Evolutionary conservation across 2,797 vertebrate species (phyloP).

Genomic region (Otus scops): DNA sequence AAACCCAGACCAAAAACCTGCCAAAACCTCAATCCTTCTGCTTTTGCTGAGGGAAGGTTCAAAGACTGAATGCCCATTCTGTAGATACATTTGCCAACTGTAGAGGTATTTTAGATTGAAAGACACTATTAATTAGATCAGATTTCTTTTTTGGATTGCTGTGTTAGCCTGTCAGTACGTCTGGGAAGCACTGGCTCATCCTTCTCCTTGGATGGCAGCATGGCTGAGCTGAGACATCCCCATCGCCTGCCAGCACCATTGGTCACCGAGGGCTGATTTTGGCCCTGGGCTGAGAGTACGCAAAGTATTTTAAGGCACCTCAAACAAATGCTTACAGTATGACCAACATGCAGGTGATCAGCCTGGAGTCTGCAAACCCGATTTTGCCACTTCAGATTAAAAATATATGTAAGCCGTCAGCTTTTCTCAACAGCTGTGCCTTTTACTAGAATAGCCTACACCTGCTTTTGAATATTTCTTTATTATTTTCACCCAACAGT

Average conservation of each 20-base stretch:
- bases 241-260: rapidly evolving
- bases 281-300: neutral
- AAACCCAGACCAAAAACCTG: neutral
- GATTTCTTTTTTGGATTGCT: neutral
- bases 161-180: neutral
- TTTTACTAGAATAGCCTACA: conserved; percentile 39
- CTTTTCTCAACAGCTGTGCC: conserved; percentile 25
- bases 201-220: neutral
- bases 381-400: neutral
- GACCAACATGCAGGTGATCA: neutral
- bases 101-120: neutral
- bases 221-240: neutral
- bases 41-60: neutral
- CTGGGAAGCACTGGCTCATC: neutral
- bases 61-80: neutral
- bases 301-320: neutral
- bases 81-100: neutral
- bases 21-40: neutral
- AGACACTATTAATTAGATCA: neutral
- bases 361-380: neutral
- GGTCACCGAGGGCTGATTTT: neutral
- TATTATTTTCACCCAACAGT: conserved; percentile 65
- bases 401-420: neutral
- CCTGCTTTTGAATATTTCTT: conserved; percentile 55
- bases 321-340: neutral